Conservation (phyloP, 2,888 invertebrate species). For the Agrotis puta region DNA sequence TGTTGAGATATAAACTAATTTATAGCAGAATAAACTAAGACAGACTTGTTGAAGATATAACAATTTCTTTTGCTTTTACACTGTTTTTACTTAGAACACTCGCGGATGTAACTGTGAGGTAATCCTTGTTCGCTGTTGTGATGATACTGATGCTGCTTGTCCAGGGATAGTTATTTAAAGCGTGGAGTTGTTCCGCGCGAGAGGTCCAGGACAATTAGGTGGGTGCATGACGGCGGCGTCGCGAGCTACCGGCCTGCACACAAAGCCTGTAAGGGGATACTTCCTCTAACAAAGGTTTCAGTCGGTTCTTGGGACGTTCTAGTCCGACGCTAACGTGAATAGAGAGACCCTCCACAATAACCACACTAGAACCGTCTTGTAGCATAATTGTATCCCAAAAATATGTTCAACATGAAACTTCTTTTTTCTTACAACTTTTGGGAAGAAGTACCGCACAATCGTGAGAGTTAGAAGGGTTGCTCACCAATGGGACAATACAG, state of each 20-base stretch:
- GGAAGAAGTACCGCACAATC: too few species aligned
- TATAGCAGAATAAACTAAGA: slow-evolving; percentile 15
- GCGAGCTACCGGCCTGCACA: slow-evolving; percentile 76
- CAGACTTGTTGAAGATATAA: neutral
- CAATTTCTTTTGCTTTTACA: slow-evolving; percentile 34
- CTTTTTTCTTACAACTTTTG: too few species aligned
- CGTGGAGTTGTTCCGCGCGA: slow-evolving; percentile 82
- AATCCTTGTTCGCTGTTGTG: slow-evolving; percentile 67
- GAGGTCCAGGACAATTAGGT: slow-evolving; percentile 82
- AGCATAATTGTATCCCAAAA: slow-evolving; percentile 14
- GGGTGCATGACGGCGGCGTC: slow-evolving; percentile 85
- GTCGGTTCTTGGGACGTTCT: slow-evolving; percentile 79
- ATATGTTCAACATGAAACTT: neutral
- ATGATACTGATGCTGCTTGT: slow-evolving; percentile 79
- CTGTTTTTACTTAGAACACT: slow-evolving; percentile 58
- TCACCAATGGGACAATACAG: too few species aligned
- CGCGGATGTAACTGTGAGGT: slow-evolving; percentile 46
- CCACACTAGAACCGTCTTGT: slow-evolving; percentile 33
- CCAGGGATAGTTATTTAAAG: slow-evolving; percentile 85
- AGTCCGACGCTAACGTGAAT: slow-evolving; percentile 73
- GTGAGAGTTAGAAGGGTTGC: too few species aligned
- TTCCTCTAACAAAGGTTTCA: slow-evolving; percentile 87
- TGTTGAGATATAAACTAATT: slow-evolving; percentile 35
- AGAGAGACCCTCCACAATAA: slow-evolving; percentile 69
- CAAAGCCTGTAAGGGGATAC: slow-evolving; percentile 89